Base-by-base conservation (phyloP, 2,113 vertebrate genomes). In the Vulpes vulpes region DNA sequence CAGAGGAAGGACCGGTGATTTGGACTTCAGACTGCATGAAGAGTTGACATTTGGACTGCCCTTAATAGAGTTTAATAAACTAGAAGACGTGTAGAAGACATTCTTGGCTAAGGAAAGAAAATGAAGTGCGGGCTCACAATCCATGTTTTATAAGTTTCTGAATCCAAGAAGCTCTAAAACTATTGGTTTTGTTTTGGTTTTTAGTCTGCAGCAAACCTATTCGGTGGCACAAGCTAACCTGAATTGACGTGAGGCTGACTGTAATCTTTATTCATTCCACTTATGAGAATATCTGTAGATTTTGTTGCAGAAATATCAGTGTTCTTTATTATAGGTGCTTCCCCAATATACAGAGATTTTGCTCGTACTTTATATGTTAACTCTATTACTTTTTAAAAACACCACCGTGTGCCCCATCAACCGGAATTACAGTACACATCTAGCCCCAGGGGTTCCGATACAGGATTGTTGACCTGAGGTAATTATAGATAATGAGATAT, bases 351-450 rank as follows among this genome's bases (percentile, higher is more conserved):
- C 2, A 86, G 43, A 20, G 3, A 17, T 57, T 67, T 76, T 71
- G 67, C 71, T 95, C 49, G 57, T 59, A 62, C 71, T 89, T 82
- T 92, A 51, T 60, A 55, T 15, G 73, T 49, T 65, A 78, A 62
- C 30, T 74, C 5, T 49, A 73, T 74, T 91, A 93, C 14, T 71
- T 91, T 65, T 8, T 53, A n/a, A 91, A 87, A 90, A 92, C n/a
- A 86, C 16, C 11, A 20, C 25, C 0, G 43, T 57, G 12, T 25
- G 3, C 35, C 11, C 23, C 16, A 15, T 27, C 83, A 91, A 35
- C 8, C 3, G 64, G 17, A 91, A 76, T 90, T 38, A 89, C 4
- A 65, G 86, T 80, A 49, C 15, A 64, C 3, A 74, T 3, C 15
- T 51, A 51, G 64, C 20, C 8, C 6, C 65, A 62, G 8, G 22